phyloP scores from a whole-genome alignment of 2,888 invertebrate genomes.

The Caenorhabditis macrosperma region DNA sequence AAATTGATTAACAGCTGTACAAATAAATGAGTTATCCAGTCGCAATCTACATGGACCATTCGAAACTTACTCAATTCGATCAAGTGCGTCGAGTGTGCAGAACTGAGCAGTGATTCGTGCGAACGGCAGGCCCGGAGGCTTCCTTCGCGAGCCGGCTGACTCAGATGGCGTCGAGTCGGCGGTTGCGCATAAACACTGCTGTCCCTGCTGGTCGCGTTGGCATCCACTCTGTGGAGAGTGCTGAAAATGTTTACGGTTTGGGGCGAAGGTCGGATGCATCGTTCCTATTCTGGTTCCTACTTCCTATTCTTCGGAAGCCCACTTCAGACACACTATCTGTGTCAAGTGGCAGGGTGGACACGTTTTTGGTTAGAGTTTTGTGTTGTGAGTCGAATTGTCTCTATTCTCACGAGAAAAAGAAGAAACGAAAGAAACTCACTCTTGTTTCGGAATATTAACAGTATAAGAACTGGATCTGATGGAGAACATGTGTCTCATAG shows the following conservation, averaged over 20 bases:
- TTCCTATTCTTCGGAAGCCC: neutral
- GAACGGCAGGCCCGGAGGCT: slow-evolving; percentile 72
- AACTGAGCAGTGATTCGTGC: slow-evolving; percentile 78
- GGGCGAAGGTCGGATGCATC: neutral
- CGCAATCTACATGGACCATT: no score
- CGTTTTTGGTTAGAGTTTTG: neutral
- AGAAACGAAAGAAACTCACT: slow-evolving; percentile 21
- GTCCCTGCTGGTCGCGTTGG: slow-evolving; percentile 43
- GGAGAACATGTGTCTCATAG: slow-evolving; percentile 57
- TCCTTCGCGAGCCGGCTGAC: slow-evolving; percentile 58
- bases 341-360: slow-evolving; percentile 34
- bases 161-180: slow-evolving; percentile 57
- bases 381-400: neutral
- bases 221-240: slow-evolving; percentile 64
- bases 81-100: slow-evolving; percentile 76
- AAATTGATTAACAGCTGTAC: no score
- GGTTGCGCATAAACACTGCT: slow-evolving; percentile 47
- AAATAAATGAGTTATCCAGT: no score
- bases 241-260: slow-evolving; percentile 47
- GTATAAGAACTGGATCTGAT: slow-evolving; percentile 56
- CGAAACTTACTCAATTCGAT: slow-evolving; percentile 78
- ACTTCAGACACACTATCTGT: slow-evolving; percentile 41
- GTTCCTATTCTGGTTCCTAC: neutral
- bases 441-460: slow-evolving; percentile 45
- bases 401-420: neutral